Base-by-base conservation (phyloP, 2,797 vertebrate genomes). In the Periparus ater region DNA sequence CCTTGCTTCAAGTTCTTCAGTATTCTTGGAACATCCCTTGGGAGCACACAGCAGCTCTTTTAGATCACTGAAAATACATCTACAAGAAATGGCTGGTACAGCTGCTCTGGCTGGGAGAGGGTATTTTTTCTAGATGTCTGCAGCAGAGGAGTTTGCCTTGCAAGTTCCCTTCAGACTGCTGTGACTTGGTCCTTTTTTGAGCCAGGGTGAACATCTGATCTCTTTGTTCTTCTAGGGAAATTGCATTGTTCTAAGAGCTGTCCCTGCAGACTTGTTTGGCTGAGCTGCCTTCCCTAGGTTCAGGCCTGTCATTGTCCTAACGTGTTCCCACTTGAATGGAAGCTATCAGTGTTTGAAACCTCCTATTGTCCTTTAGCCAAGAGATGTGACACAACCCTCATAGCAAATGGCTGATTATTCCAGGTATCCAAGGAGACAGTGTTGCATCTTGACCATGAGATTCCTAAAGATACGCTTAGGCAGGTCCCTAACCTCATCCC, bases 191-290 rank as follows among this genome's bases (percentile, higher is more conserved):
- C 53, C 34, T 91, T 94, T 93, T 77, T 40, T n/a, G 68, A 91
- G 48, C 57, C 68, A 68, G 30, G 10, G 25, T 0, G 3, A 93
- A 65, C 30, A 74, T 80, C 86, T 85, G 62, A 91, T 67, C 53
- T 77, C 68, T 83, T 87, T 96, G 91, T 95, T 93, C 93, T 95
- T 74, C 27, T 62, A 67, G 86, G 93, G 93, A 97, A 97, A 87
- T 61, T 30, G 26, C 86, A 77, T 91, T 97, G 94, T 97, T 96
- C 81, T n/a, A 42, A 80, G 75, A 84, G 42, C 75, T 75, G 78
- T 96, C 93, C 93, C 93, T 85, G 68, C 84, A 96, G 95, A 80
- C 50, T 2, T 48, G 63, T 94, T 96, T 96, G 94, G 93, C 96
- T 88, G 77, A 88, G 74, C 32, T 92, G 88, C 48, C 72, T 93